Base-by-base conservation (phyloP, 2,113 vertebrate genomes). In the Hippocampus comes region DNA sequence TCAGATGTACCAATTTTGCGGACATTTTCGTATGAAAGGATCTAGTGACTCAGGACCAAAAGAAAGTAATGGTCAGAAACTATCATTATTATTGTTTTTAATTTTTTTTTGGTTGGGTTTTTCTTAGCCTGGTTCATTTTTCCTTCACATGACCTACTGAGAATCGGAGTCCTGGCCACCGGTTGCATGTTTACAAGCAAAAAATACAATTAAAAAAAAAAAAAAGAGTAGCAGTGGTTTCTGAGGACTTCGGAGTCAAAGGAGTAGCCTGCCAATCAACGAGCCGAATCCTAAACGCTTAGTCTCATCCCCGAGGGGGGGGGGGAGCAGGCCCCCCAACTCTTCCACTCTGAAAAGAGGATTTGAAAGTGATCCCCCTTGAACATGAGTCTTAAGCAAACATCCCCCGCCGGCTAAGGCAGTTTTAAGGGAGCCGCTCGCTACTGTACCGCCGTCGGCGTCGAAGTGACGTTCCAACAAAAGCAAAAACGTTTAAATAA, bases 341-440 rank as follows among this genome's bases (percentile, higher is more conserved):
- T 34, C 25, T 15, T 23, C n/a, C 41, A 66, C 41, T 11, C 38
- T 38, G 41, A 83, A 84, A 85, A 84, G 74, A 69, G 80, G 83
- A 86, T 86, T 87, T 83, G 87, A 87, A 89, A 91, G 71, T 72
- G 75, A 86, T 87, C 86, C 64, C 63, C 64, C 64, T 74, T 77
- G 77, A 79, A 82, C 78, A 76, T 20, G 77, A 88, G 84, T 87
- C 87, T 90, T 87, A 88, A 86, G 86, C 81, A 84, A 82, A 87
- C 75, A 82, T 70, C 84, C 73, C 27, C 78, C n/a, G 14, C 55
- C 43, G 76, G 81, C 73, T 71, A 79, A 78, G 70, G 81, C 85
- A 78, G 80, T 86, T 91, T 82, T 9, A 61, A 84, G 84, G 71
- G 75, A 71, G 79, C 71, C 80, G 83, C 76, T 56, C 64, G 81